These are phyloP conservation scores for Brachionus plicatilis DNA, from an alignment of 1,140 invertebrate genomes.

Conservation along the genomic window DNA sequence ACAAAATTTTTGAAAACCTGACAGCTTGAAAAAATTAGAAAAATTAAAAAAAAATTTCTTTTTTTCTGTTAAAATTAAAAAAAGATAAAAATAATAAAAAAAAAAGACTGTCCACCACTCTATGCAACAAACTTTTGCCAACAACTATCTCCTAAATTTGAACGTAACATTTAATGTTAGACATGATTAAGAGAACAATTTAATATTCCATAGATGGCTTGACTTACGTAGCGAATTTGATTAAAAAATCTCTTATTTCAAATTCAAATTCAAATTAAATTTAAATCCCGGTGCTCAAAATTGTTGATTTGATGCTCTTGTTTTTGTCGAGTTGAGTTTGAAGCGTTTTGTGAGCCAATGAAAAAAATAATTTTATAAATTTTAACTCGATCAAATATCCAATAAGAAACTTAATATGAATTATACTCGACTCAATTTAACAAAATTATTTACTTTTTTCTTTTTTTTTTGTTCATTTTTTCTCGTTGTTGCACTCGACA, in stretches of 20 bases:
- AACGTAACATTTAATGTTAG: background rate
- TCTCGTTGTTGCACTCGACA: background rate
- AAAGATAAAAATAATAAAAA: too few species aligned
- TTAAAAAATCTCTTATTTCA: background rate
- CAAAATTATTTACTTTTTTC: background rate
- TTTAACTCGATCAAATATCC: background rate
- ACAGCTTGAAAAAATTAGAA: too few species aligned
- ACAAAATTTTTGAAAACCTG: too few species aligned
- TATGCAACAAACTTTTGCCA: too few species aligned
- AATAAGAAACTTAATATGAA: background rate
- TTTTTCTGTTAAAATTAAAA: too few species aligned
- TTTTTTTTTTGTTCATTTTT: background rate
- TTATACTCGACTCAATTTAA: background rate
- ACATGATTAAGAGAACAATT: slow-evolving; percentile 6
- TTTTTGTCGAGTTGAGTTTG: slow-evolving; percentile 2
- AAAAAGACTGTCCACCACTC: too few species aligned
- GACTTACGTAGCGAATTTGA: background rate
- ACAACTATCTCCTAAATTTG: too few species aligned
- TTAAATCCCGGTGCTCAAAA: background rate
- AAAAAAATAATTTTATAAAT: background rate
- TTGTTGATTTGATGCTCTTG: background rate
- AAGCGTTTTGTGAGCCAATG: background rate
- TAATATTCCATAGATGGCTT: slow-evolving; percentile 32
- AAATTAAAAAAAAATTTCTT: too few species aligned
- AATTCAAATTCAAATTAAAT: slow-evolving; percentile 26